Percentiles rank a stretch among this genome's conserved stretches.
phyloP scores from a whole-genome alignment of 2,797 vertebrate genomes.

The Aythya fuligula region DNA sequence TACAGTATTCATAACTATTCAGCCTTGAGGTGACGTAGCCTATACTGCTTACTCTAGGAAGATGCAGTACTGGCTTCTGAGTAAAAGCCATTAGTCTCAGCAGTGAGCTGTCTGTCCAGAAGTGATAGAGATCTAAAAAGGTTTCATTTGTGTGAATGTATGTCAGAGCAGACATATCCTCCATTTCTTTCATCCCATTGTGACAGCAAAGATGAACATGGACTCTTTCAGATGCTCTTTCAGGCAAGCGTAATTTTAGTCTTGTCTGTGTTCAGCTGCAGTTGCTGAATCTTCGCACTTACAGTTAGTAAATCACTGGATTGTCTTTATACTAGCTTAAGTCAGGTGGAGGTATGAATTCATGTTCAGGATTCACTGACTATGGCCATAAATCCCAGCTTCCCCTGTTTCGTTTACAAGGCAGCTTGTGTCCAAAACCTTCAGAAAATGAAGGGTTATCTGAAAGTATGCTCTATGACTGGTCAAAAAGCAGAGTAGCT shows the following conservation, averaged over 20 bases:
- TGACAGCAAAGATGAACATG: not conserved
- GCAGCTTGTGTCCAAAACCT: not conserved
- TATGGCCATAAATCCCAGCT: not conserved
- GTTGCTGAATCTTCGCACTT: not conserved
- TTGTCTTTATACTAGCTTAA: not conserved
- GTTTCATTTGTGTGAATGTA: not conserved
- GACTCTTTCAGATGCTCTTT: not conserved
- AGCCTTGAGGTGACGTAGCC: not conserved
- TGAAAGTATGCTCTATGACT: not conserved
- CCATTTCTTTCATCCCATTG: accelerated
- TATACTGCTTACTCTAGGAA: not conserved
- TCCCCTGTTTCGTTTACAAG: not conserved
- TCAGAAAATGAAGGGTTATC: not conserved
- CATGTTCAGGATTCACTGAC: not conserved
- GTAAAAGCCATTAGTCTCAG: not conserved
- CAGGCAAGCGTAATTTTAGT: not conserved
- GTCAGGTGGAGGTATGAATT: not conserved
- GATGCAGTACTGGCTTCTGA: not conserved
- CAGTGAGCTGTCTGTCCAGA: not conserved
- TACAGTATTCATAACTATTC: not conserved
- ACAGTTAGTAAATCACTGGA: not conserved
- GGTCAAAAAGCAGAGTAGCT: not conserved
- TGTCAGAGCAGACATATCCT: not conserved
- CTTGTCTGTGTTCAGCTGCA: not conserved
- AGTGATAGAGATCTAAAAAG: not conserved